Percentiles rank a stretch among this genome's conserved stretches.
These are phyloP conservation scores for Caenorhabditis tropicalis DNA, from an alignment of 1,140 invertebrate species.

Conservation along the genomic window DNA sequence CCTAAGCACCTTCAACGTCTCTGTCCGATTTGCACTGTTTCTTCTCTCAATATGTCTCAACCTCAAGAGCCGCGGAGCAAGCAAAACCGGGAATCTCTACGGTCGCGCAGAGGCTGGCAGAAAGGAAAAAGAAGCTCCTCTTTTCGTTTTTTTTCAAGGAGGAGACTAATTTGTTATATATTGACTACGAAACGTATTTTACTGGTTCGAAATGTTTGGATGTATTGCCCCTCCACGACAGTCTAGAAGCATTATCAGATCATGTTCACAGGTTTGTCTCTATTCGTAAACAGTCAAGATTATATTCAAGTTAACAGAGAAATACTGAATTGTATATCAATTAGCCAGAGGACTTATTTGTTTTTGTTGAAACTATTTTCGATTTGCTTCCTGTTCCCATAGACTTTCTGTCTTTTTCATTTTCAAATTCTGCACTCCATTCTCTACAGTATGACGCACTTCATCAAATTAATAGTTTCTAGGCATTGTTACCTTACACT, in stretches of 20 bases:
- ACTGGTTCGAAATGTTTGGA: constrained; percentile 17
- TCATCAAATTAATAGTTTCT: background rate
- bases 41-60: background rate
- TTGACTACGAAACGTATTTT: background rate
- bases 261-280: constrained; percentile 2
- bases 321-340: too few relatives aligned
- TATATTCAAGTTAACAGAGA: too few relatives aligned
- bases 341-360: too few relatives aligned
- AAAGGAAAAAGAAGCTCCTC: constrained; percentile 1
- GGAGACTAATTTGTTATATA: background rate
- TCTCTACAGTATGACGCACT: too few relatives aligned
- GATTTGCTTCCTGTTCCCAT: too few relatives aligned
- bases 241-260: constrained; percentile 15
- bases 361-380: too few relatives aligned
- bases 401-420: too few relatives aligned
- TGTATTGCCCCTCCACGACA: background rate
- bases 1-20: background rate
- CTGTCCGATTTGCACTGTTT: constrained; percentile 28
- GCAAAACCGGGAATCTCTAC: background rate
- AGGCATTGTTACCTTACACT: too few relatives aligned
- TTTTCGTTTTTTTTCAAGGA: constrained; percentile 2
- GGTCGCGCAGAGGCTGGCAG: background rate
- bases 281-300: background rate
- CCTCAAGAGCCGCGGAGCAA: constrained; percentile 31
- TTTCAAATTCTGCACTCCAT: too few relatives aligned